phyloP scores from a whole-genome alignment of 1,140 invertebrate species.

The Telenomus remus region DNA sequence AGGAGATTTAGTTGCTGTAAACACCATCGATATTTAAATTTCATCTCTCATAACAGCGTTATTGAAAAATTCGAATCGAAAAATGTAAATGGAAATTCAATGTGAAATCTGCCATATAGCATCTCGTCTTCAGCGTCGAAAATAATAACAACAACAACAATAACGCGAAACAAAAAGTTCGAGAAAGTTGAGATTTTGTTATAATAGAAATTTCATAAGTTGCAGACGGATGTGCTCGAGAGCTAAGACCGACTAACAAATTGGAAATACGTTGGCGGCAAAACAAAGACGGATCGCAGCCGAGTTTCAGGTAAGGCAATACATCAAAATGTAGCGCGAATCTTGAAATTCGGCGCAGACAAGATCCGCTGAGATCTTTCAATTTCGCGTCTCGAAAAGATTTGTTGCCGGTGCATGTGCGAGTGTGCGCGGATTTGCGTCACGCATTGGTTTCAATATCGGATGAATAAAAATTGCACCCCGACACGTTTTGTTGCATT shows the following conservation, averaged over 20 bases:
- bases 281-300: slow-evolving; percentile 21
- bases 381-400: slow-evolving; percentile 31
- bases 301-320: slow-evolving; percentile 14
- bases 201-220: no score
- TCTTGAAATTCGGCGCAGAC: slow-evolving; percentile 20
- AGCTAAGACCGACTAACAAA: no score
- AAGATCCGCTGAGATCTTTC: slow-evolving; percentile 37
- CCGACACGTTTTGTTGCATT: slow-evolving; percentile 27
- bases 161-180: neutral
- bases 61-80: slow-evolving; percentile 2
- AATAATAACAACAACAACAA: neutral
- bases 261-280: neutral
- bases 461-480: slow-evolving; percentile 44
- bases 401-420: slow-evolving; percentile 21
- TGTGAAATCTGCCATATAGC: neutral
- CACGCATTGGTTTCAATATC: slow-evolving; percentile 33
- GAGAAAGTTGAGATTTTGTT: no score
- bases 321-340: slow-evolving; percentile 25
- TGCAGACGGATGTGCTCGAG: no score
- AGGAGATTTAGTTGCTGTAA: slow-evolving; percentile 2
- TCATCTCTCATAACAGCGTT: neutral
- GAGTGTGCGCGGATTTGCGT: slow-evolving; percentile 29
- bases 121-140: neutral
- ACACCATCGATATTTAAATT: neutral
- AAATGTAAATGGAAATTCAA: neutral